These are phyloP conservation scores for Lophochroa leadbeateri DNA, from an alignment of 2,113 vertebrate genomes.

Conservation along the genomic window DNA sequence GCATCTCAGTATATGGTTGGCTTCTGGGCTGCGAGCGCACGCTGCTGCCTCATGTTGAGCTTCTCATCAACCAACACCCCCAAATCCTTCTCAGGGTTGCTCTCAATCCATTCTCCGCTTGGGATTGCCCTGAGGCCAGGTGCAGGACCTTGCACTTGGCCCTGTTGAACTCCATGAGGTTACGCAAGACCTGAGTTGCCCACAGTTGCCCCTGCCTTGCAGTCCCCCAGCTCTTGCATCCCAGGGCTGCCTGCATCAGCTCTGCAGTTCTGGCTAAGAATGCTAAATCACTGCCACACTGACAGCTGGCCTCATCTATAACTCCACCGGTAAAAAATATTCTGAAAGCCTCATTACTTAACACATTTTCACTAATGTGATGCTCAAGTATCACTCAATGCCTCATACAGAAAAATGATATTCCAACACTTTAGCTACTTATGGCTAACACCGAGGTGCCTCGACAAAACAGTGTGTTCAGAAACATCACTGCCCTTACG, in stretches of 20 bases:
- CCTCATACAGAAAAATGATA: not conserved
- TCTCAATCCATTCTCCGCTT: not conserved
- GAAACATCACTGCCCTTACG: not conserved
- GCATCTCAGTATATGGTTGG: not conserved
- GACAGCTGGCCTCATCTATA: not conserved
- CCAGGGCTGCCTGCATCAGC: not conserved
- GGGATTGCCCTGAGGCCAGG: not conserved
- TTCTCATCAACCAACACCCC: not conserved
- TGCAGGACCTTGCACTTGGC: not conserved
- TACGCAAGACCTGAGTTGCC: not conserved
- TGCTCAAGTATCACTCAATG: not conserved
- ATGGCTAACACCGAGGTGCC: not conserved
- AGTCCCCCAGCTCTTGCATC: not conserved
- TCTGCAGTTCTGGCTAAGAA: not conserved
- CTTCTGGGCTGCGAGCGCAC: not conserved
- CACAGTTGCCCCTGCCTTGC: not conserved
- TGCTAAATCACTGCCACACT: not conserved
- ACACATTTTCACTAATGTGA: constrained; percentile 20
- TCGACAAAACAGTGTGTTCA: not conserved
- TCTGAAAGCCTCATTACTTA: constrained; percentile 9
- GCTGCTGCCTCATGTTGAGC: not conserved
- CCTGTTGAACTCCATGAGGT: not conserved
- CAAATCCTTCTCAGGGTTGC: not conserved
- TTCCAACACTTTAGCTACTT: not conserved
- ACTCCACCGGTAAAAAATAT: not conserved